Conservation (phyloP, 2,113 vertebrate genomes). For the Centropus unirufus region DNA sequence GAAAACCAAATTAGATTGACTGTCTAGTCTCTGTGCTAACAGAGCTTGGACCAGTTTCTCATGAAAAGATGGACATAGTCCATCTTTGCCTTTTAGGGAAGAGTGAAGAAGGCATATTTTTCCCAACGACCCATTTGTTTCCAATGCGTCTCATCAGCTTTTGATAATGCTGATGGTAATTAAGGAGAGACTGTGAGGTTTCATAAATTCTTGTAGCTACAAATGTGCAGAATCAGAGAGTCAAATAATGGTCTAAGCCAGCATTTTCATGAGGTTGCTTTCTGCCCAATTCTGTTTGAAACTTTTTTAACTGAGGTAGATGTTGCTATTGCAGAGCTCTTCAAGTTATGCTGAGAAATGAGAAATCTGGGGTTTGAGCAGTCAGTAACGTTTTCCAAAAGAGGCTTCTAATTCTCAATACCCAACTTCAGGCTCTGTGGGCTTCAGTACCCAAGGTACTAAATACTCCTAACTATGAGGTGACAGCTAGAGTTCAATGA, state of each 20-base stretch:
- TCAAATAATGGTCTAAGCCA: not conserved
- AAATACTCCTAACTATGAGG: not conserved
- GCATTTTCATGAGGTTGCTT: not conserved
- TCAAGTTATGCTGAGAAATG: not conserved
- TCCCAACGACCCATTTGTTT: not conserved
- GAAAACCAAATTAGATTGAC: not conserved
- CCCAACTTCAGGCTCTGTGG: not conserved
- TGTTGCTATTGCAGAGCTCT: not conserved
- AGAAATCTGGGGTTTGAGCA: not conserved
- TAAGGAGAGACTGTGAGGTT: not conserved
- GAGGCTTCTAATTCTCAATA: not conserved
- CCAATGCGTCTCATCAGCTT: not conserved
- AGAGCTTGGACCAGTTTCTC: not conserved
- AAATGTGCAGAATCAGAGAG: not conserved
- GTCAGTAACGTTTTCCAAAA: not conserved
- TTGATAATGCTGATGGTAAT: not conserved
- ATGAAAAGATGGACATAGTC: not conserved
- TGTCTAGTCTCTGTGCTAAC: not conserved
- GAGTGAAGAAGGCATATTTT: not conserved
- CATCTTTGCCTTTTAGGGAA: not conserved
- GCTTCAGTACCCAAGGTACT: not conserved
- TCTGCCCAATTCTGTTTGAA: not conserved
- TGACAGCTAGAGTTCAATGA: not conserved
- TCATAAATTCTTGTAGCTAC: not conserved
- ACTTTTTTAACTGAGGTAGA: not conserved